These are phyloP conservation scores for Mesopsocus fuscifrons DNA, from an alignment of 2,888 invertebrate species.

Conservation along the genomic window DNA sequence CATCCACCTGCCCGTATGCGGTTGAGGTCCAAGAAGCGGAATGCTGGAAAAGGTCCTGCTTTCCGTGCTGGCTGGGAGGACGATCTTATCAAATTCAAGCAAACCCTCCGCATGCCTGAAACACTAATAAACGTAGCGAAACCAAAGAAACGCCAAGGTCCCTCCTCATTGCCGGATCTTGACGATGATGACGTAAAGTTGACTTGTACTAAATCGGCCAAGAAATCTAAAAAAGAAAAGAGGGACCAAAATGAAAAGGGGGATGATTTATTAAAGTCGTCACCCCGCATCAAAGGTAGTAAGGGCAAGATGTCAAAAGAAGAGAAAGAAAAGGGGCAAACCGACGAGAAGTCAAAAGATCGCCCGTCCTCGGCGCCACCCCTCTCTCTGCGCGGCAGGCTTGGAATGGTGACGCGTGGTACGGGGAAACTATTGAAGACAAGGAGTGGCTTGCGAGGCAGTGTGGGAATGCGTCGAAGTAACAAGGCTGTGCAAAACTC, in stretches of 20 bases:
- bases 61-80: conserved; percentile 68
- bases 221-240: conserved; percentile 16
- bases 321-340: neutral
- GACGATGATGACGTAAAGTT: conserved; percentile 24
- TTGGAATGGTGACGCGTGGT: conserved; percentile 13
- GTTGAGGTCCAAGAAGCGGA: neutral
- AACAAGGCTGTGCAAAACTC: conserved; percentile 24
- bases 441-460: conserved; percentile 20
- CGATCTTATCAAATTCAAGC: conserved; percentile 63
- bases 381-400: conserved; percentile 31
- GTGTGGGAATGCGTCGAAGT: conserved; percentile 23
- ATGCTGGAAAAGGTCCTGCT: conserved; percentile 26
- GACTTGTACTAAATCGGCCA: neutral
- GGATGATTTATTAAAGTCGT: too few species aligned
- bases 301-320: neutral
- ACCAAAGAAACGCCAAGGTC: conserved; percentile 41
- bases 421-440: conserved; percentile 8
- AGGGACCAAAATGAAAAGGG: conserved; percentile 11
- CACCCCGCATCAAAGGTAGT: too few species aligned
- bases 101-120: conserved; percentile 62
- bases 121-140: conserved; percentile 61
- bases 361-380: conserved; percentile 70
- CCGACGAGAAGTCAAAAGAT: conserved; percentile 27
- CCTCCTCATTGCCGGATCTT: conserved; percentile 57
- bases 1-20: conserved; percentile 1